These are phyloP conservation scores for Tiaroga cobitis DNA, from an alignment of 2,797 vertebrate genomes.

Conservation along the genomic window DNA sequence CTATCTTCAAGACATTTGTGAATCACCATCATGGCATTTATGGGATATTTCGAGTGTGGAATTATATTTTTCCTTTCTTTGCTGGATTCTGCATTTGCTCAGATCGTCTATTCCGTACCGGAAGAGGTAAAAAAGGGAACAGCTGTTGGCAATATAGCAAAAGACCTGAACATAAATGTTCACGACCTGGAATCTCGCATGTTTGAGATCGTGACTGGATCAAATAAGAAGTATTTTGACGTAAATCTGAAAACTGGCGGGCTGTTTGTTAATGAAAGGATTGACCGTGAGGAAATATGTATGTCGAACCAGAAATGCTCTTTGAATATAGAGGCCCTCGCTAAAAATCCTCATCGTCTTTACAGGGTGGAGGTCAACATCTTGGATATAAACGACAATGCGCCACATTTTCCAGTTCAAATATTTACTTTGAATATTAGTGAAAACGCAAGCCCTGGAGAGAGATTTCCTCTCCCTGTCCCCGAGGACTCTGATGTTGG, in stretches of 20 bases:
- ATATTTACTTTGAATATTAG: constrained; percentile 57
- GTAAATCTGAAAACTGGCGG: constrained; percentile 62
- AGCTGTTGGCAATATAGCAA: constrained; percentile 66
- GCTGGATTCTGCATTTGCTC: constrained; percentile 34
- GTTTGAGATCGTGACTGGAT: constrained; percentile 61
- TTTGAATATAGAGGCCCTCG: constrained; percentile 51
- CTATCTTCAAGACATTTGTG: neutral
- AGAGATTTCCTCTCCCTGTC: constrained; percentile 51
- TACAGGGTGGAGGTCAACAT: constrained; percentile 51
- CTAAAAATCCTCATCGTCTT: constrained; percentile 49
- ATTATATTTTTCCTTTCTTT: constrained; percentile 43
- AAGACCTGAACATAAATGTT: constrained; percentile 61
- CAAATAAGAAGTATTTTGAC: constrained; percentile 62
- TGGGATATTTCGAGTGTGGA: constrained; percentile 3
- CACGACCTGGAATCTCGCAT: constrained; percentile 60
- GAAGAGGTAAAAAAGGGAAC: constrained; percentile 65
- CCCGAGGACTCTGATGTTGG: constrained; percentile 55
- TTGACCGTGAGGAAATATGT: constrained; percentile 66
- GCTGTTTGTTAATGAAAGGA: constrained; percentile 60
- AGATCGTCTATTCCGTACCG: constrained; percentile 51
- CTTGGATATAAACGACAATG: constrained; percentile 59
- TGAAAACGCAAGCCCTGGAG: constrained; percentile 65
- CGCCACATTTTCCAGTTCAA: constrained; percentile 44
- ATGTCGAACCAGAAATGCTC: constrained; percentile 44
- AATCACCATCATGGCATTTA: neutral